Base-by-base conservation (phyloP, 2,113 vertebrate genomes). In the Clarias macrocephalus region DNA sequence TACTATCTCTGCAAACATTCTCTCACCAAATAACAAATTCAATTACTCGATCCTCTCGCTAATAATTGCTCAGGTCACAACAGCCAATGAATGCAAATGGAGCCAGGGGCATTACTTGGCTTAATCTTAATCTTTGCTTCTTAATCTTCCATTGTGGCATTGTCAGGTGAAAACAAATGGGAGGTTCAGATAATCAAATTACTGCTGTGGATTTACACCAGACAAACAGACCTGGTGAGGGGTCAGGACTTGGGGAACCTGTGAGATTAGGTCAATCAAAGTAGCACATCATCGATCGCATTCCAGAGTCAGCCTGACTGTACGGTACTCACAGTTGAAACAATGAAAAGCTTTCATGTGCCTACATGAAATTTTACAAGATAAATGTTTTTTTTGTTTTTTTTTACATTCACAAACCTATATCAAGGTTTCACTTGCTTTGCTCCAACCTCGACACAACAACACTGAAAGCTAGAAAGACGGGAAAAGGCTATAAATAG, bases 111-210 rank as follows among this genome's bases (percentile, higher is more conserved):
- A 56, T 11, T 30, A 42, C 56, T 48, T 75, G 70, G 30, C 56
- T n/a, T 75, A 85, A 84, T 85, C 56, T 75, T 75, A 85, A 75
- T 85, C 68, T 85, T 75, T 75, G 21, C 56, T 56, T 54, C 48
- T 80, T 60, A 85, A 83, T 87, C 48, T 85, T 75, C n/a, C 80
- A 76, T 70, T 48, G 84, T 90, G 85, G 90, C 89, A 85, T 83
- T 86, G 83, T 77, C 85, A 87, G 82, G 82, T 57, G 86, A 85
- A 87, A 86, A 90, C 91, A 90, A 87, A 90, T 86, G 28, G 63
- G 86, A 91, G 84, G 91, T 93, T 92, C 92, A 91, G 89, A 90
- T 89, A 89, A 91, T 91, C 60, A 91, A 88, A 89, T 88, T 85
- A 88, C 80, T 89, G 30, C 73, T 88, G 83, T 80, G 87, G 19